phyloP scores from a whole-genome alignment of 1,140 invertebrate genomes.

The Rhopalosiphum maidis region DNA sequence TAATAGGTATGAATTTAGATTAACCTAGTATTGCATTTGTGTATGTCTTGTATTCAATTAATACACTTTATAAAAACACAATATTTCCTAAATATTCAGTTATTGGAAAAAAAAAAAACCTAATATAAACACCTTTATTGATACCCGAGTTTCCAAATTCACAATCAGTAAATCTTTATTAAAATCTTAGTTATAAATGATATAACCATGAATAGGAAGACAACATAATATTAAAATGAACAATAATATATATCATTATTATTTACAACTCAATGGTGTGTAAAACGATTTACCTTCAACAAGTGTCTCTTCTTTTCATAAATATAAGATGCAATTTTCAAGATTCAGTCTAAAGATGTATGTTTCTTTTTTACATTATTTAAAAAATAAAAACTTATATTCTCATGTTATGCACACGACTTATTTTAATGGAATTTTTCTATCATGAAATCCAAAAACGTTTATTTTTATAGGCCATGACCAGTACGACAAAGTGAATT shows the following conservation, averaged over 20 bases:
- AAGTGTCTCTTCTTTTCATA: not conserved
- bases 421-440: slow-evolving; percentile 7
- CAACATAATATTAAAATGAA: not conserved
- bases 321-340: not conserved
- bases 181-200: not conserved
- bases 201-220: not conserved
- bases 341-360: not conserved
- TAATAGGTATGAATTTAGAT: too few relatives aligned
- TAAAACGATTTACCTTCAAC: not conserved
- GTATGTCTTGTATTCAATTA: too few relatives aligned
- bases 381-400: slow-evolving; percentile 15
- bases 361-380: not conserved
- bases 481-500: slow-evolving; percentile 15
- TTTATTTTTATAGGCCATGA: not conserved
- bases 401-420: not conserved
- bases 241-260: not conserved
- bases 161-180: not conserved
- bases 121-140: too few relatives aligned
- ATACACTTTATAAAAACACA: too few relatives aligned
- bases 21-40: too few relatives aligned
- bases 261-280: not conserved
- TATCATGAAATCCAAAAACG: slow-evolving; percentile 1
- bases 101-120: too few relatives aligned
- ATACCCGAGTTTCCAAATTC: too few relatives aligned
- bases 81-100: too few relatives aligned